Conservation (phyloP, 2,113 vertebrate species). For the Procapra przewalskii region DNA sequence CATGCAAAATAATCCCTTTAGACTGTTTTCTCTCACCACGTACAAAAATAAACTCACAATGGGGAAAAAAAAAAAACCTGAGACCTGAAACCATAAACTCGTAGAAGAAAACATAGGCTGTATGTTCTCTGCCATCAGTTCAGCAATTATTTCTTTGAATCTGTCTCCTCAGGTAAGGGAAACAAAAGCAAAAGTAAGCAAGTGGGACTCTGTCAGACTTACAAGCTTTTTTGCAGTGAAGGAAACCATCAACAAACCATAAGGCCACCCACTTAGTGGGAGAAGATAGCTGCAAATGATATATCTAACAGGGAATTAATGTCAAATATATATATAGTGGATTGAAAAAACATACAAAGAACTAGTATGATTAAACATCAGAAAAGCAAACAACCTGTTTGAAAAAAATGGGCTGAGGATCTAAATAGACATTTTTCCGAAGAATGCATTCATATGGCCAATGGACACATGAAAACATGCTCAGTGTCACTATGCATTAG, state of each 20-base stretch:
- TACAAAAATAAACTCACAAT: not conserved
- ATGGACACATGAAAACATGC: not conserved
- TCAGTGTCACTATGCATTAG: not conserved
- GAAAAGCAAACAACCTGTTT: not conserved
- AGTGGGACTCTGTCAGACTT: not conserved
- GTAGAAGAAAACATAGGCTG: not conserved
- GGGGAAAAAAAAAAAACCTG: not conserved
- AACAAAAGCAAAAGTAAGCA: not conserved
- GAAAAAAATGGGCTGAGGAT: not conserved
- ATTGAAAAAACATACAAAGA: not conserved
- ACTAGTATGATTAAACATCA: not conserved
- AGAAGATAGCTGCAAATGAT: not conserved
- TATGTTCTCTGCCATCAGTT: not conserved
- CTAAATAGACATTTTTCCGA: not conserved
- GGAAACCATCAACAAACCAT: not conserved
- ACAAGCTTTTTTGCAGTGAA: not conserved
- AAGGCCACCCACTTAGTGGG: not conserved
- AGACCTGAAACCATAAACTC: not conserved
- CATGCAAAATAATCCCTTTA: not conserved
- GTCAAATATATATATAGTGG: not conserved
- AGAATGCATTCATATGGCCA: not conserved
- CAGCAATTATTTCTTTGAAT: not conserved
- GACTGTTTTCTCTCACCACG: not conserved
- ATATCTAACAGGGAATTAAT: not conserved
- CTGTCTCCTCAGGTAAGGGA: not conserved